Evolutionary conservation across 2,113 vertebrate genomes (phyloP).

Genomic region (Rousettus leschenaultii): DNA sequence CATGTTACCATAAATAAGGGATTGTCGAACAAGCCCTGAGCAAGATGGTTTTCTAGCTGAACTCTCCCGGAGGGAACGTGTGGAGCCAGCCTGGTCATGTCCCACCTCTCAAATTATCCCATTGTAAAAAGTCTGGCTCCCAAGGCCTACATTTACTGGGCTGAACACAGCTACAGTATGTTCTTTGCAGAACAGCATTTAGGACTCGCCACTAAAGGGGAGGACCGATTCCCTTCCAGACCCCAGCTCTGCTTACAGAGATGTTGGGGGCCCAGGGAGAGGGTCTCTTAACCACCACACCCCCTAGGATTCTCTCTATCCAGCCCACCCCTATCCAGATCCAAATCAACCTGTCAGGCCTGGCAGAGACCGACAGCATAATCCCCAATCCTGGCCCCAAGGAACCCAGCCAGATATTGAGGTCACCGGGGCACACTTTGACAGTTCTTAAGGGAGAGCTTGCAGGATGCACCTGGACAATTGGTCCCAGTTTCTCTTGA

Average conservation of each 20-base stretch:
- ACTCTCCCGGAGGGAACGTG: not conserved
- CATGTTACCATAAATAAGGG: slow-evolving; percentile 66
- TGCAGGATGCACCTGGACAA: slow-evolving; percentile 67
- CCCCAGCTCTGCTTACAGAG: not conserved
- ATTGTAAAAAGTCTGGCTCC: slow-evolving; percentile 35
- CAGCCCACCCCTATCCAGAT: not conserved
- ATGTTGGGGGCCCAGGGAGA: not conserved
- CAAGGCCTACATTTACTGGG: slow-evolving; percentile 11
- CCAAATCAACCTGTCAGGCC: slow-evolving; percentile 36
- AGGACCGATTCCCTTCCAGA: fast-evolving
- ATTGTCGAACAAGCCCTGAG: not conserved
- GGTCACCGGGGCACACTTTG: slow-evolving; percentile 45
- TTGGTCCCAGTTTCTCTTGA: not conserved
- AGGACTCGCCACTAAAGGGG: not conserved
- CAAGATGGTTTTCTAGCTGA: slow-evolving; percentile 41
- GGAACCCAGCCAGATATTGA: slow-evolving; percentile 60
- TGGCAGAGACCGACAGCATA: not conserved
- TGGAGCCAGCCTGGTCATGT: not conserved
- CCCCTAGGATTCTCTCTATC: not conserved
- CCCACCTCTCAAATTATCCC: slow-evolving; percentile 42
- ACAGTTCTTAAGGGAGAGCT: not conserved
- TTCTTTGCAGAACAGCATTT: not conserved
- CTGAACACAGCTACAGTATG: not conserved
- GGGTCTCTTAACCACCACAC: not conserved
- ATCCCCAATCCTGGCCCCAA: slow-evolving; percentile 27